Base-by-base conservation (phyloP, 2,888 invertebrate genomes). In the Myopa tessellatipennis region DNA sequence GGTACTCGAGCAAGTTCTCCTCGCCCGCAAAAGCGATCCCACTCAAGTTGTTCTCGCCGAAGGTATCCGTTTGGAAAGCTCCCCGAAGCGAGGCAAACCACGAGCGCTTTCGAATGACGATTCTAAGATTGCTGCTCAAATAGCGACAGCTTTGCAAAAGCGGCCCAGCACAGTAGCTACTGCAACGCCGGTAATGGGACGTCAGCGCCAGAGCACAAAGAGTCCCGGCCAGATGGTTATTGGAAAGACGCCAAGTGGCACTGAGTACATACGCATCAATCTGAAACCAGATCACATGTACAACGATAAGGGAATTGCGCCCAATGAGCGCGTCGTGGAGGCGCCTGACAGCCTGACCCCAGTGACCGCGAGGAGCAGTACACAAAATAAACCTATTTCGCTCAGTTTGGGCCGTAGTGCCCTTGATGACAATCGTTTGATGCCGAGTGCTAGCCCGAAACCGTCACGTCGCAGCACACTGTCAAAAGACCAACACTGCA, bases 261-360 rank as follows among this genome's bases (percentile, higher is more conserved):
- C 92, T 0, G 91, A 91, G 79, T 92, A 91, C 81, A 92, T 94
- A 81, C 90, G 94, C 78, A 94, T 94, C 79, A 93, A 93, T 87
- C 88, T 95, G 68, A 94, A 94, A 84, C 95, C 95, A 0, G 94
- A 95, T 85, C 91, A 93, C 70, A 91, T 94, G 87, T 95, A 95
- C 84, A 92, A 92, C 76, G 90, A 90, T 80, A 89, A 91, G 79
- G 91, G 91, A 70, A 88, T 91, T n/a, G 90, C 89, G 80, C 84
- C 86, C 81, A 89, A 86, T 82, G 87, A 85, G 79, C 87, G 83
- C 78, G 82, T 89, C 8, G 84, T 90, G 1, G 89, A 89, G 78
- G 86, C 86, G 4, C 81, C 87, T 26, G 85, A 85, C 36, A 81
- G 82, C 26, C 77, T 85, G 71, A 78, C 85, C 70, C 83, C 87